phyloP scores from a whole-genome alignment of 1,140 invertebrate species.

The Eurosta solidaginis region DNA sequence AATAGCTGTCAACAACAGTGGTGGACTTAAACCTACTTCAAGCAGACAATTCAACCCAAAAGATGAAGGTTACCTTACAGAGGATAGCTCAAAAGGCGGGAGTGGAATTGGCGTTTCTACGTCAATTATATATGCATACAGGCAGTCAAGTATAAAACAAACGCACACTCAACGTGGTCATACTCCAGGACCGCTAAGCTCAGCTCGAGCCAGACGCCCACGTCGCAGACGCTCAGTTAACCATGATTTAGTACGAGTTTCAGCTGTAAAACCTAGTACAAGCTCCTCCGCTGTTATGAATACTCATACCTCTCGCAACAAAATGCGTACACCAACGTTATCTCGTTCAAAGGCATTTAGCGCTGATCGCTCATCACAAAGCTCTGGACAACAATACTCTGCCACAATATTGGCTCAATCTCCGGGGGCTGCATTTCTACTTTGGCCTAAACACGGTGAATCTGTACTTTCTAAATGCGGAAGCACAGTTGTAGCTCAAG shows the following conservation, averaged over 20 bases:
- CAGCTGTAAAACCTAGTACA: constrained; percentile 35
- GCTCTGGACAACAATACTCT: not conserved
- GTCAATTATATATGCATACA: constrained; percentile 35
- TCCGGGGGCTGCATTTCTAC: constrained; percentile 63
- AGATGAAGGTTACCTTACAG: constrained; percentile 60
- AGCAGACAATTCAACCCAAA: constrained; percentile 41
- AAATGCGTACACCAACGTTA: constrained; percentile 53
- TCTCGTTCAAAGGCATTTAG: constrained; percentile 50
- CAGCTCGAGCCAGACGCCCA: constrained; percentile 47
- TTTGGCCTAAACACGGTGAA: constrained; percentile 66
- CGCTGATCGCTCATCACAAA: constrained; percentile 49
- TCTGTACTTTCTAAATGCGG: constrained; percentile 67
- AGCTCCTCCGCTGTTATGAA: not conserved
- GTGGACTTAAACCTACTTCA: not conserved
- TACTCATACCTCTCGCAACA: constrained; percentile 46
- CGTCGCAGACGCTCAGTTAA: constrained; percentile 53
- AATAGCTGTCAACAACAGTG: not conserved
- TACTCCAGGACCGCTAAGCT: constrained; percentile 52
- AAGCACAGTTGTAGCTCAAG: constrained; percentile 65
- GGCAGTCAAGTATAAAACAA: not conserved
- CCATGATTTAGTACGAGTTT: constrained; percentile 34
- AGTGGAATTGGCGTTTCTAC: constrained; percentile 36
- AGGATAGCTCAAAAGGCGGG: constrained; percentile 45
- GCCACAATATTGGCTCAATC: constrained; percentile 59
- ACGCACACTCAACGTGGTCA: constrained; percentile 35